Evolutionary conservation across 2,797 vertebrate genomes (phyloP).

Genomic region (Huso huso): DNA sequence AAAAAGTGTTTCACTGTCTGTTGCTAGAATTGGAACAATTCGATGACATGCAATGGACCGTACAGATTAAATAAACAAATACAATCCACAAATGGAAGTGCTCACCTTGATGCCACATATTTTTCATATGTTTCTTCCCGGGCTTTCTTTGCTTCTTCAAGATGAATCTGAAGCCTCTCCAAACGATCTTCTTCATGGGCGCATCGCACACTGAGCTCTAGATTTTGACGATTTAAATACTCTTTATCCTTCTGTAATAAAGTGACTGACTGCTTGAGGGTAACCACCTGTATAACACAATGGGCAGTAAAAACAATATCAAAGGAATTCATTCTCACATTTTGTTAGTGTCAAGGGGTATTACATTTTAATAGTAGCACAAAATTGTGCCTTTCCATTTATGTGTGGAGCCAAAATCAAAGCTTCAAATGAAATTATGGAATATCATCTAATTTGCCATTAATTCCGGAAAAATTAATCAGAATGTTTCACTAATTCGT

Average conservation of each 20-base stretch:
- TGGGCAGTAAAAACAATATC: neutral
- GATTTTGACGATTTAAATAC: conserved; percentile 85
- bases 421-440: too few species aligned
- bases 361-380: too few species aligned
- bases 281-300: conserved; percentile 59
- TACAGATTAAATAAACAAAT: neutral
- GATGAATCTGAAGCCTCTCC: conserved; percentile 81
- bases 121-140: conserved; percentile 91
- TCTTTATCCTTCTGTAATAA: conserved; percentile 95
- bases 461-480: too few species aligned
- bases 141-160: conserved; percentile 85
- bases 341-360: too few species aligned
- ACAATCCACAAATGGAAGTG: neutral
- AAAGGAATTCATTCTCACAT: too few species aligned
- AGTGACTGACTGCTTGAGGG: conserved; percentile 76
- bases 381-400: too few species aligned
- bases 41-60: too few species aligned
- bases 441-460: too few species aligned
- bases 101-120: conserved; percentile 87
- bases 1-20: too few species aligned
- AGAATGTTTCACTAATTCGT: too few species aligned
- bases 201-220: conserved; percentile 85
- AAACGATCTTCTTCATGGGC: conserved; percentile 85
- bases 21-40: too few species aligned
- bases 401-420: too few species aligned